These are phyloP conservation scores for Bostrychus sinensis DNA, from an alignment of 2,113 vertebrate genomes.

Conservation along the genomic window DNA sequence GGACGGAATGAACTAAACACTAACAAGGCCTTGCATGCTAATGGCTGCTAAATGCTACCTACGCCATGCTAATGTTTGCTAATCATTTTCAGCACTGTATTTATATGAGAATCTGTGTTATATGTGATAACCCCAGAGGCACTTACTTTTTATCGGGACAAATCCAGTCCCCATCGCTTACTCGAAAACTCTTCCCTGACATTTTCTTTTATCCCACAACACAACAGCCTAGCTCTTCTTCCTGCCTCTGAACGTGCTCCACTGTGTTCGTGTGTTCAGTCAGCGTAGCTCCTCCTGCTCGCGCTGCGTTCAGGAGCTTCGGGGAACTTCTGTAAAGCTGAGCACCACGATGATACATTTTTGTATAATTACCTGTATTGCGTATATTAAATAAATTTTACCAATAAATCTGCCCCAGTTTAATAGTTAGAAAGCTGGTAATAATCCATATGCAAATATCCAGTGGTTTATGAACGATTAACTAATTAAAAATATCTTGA, in stretches of 20 bases:
- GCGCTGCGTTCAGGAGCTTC: too few relatives aligned
- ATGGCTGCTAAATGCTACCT: background rate
- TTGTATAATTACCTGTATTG: too few relatives aligned
- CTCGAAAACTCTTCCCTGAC: constrained; percentile 97
- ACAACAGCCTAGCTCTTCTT: constrained; percentile 18
- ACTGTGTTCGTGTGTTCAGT: constrained; percentile 19
- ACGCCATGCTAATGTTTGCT: background rate
- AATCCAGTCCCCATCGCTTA: constrained; percentile 98
- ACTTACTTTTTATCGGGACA: constrained; percentile 98
- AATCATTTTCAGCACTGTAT: rapidly evolving
- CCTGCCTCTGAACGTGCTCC: constrained; percentile 18
- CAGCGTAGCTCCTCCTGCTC: background rate
- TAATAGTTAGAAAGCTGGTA: too few relatives aligned
- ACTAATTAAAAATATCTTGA: too few relatives aligned
- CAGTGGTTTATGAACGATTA: too few relatives aligned
- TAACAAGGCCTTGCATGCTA: constrained; percentile 53
- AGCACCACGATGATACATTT: too few relatives aligned
- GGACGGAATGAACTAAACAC: constrained; percentile 17
- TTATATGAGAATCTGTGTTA: rapidly evolving
- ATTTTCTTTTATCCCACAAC: constrained; percentile 70
- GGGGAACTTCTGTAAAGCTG: too few relatives aligned
- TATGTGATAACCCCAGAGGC: too few relatives aligned
- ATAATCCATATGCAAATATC: too few relatives aligned
- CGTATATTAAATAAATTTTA: too few relatives aligned
- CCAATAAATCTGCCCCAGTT: too few relatives aligned